phyloP scores from a whole-genome alignment of 2,888 invertebrate species.

The Acronicta psi region DNA sequence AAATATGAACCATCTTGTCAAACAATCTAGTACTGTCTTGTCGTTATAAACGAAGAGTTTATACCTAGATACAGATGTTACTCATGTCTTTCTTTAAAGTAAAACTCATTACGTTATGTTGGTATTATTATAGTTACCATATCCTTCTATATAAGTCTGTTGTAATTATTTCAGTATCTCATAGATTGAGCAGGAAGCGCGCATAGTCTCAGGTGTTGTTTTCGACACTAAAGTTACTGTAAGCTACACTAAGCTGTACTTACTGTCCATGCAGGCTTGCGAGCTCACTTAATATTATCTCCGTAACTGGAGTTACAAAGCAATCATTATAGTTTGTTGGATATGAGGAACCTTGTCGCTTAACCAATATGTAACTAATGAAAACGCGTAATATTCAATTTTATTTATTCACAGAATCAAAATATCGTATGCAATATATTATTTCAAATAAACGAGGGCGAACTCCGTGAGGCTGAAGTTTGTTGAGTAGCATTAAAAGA shows the following conservation, averaged over 20 bases:
- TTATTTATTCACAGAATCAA: constrained; percentile 29
- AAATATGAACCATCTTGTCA: too few relatives aligned
- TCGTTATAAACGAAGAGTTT: too few relatives aligned
- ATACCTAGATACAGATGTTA: too few relatives aligned
- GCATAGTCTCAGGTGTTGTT: constrained; percentile 79
- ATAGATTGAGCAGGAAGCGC: constrained; percentile 62
- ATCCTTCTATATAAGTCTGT: background rate
- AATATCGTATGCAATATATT: constrained; percentile 55
- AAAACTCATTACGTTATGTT: too few relatives aligned
- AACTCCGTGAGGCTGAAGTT: constrained; percentile 73
- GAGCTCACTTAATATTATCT: constrained; percentile 76
- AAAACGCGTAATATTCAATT: constrained; percentile 12
- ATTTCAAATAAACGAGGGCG: constrained; percentile 71
- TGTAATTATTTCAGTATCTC: constrained; percentile 56
- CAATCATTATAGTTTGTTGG: constrained; percentile 63
- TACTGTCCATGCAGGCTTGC: constrained; percentile 74
- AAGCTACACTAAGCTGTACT: constrained; percentile 81
- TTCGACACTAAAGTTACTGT: constrained; percentile 81
- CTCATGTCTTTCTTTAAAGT: background rate
- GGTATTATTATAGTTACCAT: too few relatives aligned
- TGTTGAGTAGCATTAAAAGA: constrained; percentile 88
- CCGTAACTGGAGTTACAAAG: constrained; percentile 65
- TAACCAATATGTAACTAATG: constrained; percentile 12
- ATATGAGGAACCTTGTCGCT: constrained; percentile 12
- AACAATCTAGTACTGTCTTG: too few relatives aligned